These are phyloP conservation scores for Hycleus phaleratus DNA, from an alignment of 1,140 invertebrate genomes.

Conservation along the genomic window DNA sequence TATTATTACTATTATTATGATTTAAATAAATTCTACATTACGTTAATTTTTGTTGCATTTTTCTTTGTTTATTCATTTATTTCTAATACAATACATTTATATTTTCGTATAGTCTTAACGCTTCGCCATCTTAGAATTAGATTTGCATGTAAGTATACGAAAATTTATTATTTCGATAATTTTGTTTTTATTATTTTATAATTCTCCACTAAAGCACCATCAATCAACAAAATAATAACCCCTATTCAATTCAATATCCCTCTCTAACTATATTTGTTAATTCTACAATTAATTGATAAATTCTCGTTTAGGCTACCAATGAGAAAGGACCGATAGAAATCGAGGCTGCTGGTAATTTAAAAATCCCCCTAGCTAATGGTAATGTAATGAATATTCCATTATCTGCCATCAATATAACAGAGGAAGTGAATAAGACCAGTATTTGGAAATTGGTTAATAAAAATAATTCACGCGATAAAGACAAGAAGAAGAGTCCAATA, in stretches of 20 bases:
- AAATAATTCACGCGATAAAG: constrained; percentile 43
- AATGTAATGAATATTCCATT: constrained; percentile 88
- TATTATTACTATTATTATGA: constrained; percentile 6
- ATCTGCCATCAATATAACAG: constrained; percentile 82
- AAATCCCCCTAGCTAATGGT: constrained; percentile 83
- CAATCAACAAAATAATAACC: neutral
- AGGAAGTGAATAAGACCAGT: constrained; percentile 86
- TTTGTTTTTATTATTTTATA: no score
- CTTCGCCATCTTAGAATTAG: constrained; percentile 3
- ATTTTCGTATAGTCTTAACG: neutral
- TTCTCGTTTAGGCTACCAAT: constrained; percentile 13
- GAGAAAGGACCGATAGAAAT: constrained; percentile 20
- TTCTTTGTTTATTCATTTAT: constrained; percentile 1
- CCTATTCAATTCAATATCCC: neutral
- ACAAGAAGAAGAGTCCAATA: constrained; percentile 41
- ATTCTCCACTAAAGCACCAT: neutral
- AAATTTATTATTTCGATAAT: no score
- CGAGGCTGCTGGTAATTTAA: constrained; percentile 54
- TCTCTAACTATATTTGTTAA: neutral
- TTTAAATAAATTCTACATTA: constrained; percentile 19
- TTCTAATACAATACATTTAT: neutral
- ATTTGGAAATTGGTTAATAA: constrained; percentile 91
- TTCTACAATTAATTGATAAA: neutral
- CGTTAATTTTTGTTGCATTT: constrained; percentile 12
- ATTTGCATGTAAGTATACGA: constrained; percentile 10